Percentiles rank a stretch among this genome's conserved stretches.
Conservation (phyloP, 2,888 invertebrate genomes). For the Deilephila porcellus region DNA sequence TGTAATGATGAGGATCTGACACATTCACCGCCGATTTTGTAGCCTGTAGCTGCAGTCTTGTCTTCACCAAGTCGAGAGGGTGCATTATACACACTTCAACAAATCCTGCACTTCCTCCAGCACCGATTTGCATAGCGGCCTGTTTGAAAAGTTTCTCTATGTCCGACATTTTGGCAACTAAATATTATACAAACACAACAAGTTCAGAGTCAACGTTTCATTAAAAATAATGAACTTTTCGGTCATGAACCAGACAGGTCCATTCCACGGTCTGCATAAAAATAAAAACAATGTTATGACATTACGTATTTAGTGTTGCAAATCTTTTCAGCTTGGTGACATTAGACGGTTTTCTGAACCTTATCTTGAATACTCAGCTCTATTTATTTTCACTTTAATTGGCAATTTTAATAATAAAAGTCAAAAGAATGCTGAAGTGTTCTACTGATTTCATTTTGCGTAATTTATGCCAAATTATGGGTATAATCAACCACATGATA, state of each 20-base stretch:
- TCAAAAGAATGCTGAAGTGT: conserved; percentile 40
- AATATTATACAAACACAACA: background rate
- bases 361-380: background rate
- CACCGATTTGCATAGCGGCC: conserved; percentile 91
- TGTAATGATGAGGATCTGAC: conserved; percentile 87
- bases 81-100: conserved; percentile 98
- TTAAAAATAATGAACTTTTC: conserved; percentile 13
- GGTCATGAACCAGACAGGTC: conserved; percentile 24
- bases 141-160: conserved; percentile 84
- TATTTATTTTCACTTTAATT: background rate
- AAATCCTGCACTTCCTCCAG: conserved; percentile 97
- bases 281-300: conserved; percentile 12
- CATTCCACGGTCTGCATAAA: conserved; percentile 6
- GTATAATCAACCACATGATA: conserved; percentile 20
- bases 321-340: background rate
- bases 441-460: conserved; percentile 42
- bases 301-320: background rate
- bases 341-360: conserved; percentile 10
- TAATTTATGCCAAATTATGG: conserved; percentile 38
- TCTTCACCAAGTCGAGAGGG: conserved; percentile 96
- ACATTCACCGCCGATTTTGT: conserved; percentile 50
- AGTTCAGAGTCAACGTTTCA: conserved; percentile 7
- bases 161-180: conserved; percentile 64
- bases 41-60: conserved; percentile 85
- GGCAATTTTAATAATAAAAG: conserved; percentile 5